These are phyloP conservation scores for Neodiprion virginianus DNA, from an alignment of 1,140 invertebrate genomes.

Conservation along the genomic window DNA sequence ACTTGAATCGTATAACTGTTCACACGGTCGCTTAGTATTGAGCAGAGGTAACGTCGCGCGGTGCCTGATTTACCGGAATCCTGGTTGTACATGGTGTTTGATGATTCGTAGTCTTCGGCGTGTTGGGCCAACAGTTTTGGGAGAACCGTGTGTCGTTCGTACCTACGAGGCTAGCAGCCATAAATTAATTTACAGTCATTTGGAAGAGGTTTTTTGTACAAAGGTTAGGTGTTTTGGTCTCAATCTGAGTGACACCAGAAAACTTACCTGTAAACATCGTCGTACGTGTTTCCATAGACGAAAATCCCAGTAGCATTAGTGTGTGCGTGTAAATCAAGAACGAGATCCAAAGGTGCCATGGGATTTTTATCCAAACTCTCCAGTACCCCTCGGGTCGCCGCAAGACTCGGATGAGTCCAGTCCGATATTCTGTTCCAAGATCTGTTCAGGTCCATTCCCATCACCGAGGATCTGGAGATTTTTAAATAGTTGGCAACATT, in stretches of 20 bases:
- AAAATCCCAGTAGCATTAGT: conserved; percentile 91
- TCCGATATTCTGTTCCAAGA: conserved; percentile 88
- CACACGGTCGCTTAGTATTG: conserved; percentile 73
- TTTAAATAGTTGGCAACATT: no score
- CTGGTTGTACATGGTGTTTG: conserved; percentile 89
- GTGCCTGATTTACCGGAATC: conserved; percentile 88
- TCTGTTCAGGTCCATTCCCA: conserved; percentile 92
- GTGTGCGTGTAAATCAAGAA: conserved; percentile 94
- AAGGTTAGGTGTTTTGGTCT: conserved; percentile 11
- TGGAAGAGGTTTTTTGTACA: not conserved
- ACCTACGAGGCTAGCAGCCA: conserved; percentile 63
- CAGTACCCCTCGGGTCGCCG: conserved; percentile 80
- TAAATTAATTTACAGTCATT: conserved; percentile 19
- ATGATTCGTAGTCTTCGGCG: conserved; percentile 82
- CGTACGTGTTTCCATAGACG: conserved; percentile 95
- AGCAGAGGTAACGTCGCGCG: conserved; percentile 78
- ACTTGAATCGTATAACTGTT: conserved; percentile 88
- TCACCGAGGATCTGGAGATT: conserved; percentile 76
- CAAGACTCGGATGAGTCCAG: conserved; percentile 89
- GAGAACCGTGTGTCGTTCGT: conserved; percentile 86
- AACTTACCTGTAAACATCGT: conserved; percentile 85
- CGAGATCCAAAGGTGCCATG: conserved; percentile 76
- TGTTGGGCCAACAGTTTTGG: conserved; percentile 87
- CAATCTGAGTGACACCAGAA: not conserved
- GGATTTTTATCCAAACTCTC: conserved; percentile 74